Evolutionary conservation across 2,888 invertebrate species (phyloP).

Genomic region (Lithophane semibrunnea): DNA sequence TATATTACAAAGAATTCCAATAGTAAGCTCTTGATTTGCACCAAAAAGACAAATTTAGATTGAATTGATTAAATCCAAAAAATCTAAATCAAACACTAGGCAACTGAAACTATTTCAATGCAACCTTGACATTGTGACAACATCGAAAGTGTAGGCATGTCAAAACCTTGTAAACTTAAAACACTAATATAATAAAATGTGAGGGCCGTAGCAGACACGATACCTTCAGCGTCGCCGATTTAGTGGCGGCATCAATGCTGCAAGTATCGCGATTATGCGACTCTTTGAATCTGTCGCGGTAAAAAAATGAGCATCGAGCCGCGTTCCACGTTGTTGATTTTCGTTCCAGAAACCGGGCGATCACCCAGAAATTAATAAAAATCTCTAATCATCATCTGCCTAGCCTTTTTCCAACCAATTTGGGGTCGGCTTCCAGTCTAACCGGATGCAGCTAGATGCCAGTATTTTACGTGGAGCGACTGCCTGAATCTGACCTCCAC

Average conservation of each 20-base stretch:
- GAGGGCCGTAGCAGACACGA: background rate
- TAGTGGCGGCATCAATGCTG: background rate
- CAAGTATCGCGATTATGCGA: background rate
- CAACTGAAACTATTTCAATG: constrained; percentile 5
- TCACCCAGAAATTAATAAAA: background rate
- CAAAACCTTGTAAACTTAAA: background rate
- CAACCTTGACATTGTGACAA: constrained; percentile 20
- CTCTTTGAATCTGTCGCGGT: background rate
- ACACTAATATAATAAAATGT: background rate
- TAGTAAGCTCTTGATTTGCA: background rate
- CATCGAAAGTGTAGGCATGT: constrained; percentile 12
- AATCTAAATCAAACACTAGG: background rate
- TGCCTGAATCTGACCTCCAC: no score
- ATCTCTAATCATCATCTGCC: background rate
- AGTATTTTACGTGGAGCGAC: no score
- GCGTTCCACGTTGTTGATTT: background rate
- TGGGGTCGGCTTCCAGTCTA: no score
- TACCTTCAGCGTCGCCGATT: background rate
- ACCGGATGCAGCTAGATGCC: no score
- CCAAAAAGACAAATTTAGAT: background rate
- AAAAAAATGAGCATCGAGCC: background rate
- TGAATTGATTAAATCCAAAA: background rate
- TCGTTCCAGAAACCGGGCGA: background rate
- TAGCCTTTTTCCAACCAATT: no score
- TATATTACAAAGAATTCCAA: constrained; percentile 6